These are phyloP conservation scores for Cebidichthys violaceus DNA, from an alignment of 2,113 vertebrate genomes.

Conservation along the genomic window DNA sequence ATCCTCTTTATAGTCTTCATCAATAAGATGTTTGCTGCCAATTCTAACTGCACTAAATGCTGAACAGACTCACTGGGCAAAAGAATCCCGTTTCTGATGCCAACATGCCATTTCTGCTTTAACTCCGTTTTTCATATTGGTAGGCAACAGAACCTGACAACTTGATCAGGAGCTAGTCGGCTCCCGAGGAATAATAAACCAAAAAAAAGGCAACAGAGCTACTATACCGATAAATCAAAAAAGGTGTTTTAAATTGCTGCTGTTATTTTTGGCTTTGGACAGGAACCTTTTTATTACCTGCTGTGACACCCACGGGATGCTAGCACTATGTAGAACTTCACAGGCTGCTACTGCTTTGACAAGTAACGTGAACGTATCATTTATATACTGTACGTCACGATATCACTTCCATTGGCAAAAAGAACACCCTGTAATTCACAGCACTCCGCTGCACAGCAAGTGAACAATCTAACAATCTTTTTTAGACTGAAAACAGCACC, in stretches of 20 bases:
- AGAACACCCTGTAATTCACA: background rate
- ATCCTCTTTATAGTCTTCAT: constrained; percentile 44
- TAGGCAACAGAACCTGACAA: constrained; percentile 16
- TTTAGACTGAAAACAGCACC: background rate
- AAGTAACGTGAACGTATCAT: background rate
- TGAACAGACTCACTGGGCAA: constrained; percentile 21
- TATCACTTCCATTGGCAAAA: background rate
- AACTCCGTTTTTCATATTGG: constrained; percentile 6
- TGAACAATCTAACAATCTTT: background rate
- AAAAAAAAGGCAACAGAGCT: background rate
- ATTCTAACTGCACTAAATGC: constrained; percentile 33
- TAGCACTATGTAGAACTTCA: background rate
- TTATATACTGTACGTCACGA: background rate
- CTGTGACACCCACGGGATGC: background rate
- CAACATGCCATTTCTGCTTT: constrained; percentile 43
- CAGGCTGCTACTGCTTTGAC: background rate
- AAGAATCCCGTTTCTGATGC: constrained; percentile 23
- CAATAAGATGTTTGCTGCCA: constrained; percentile 40
- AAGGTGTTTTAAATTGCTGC: constrained; percentile 4
- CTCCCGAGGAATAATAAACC: background rate
- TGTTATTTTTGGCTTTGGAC: constrained; percentile 1
- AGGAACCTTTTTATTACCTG: background rate
- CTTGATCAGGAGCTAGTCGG: background rate
- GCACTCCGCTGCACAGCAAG: background rate
- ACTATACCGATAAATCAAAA: background rate